phyloP scores from a whole-genome alignment of 1,140 invertebrate species.

The Diabrotica virgifera region DNA sequence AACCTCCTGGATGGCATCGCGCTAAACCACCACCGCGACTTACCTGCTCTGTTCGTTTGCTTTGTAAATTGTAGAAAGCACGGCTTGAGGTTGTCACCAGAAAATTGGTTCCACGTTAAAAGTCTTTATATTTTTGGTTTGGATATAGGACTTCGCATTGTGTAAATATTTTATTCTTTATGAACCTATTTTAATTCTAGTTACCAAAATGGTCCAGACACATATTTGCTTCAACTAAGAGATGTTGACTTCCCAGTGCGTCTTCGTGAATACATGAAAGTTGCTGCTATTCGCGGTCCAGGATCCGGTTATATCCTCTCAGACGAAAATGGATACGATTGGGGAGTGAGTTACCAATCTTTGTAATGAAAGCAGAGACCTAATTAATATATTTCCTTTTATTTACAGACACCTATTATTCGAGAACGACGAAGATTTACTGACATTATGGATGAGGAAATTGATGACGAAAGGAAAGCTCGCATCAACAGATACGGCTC shows the following conservation, averaged over 20 bases:
- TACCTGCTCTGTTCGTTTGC: too few species aligned
- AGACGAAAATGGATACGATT: conserved; percentile 70
- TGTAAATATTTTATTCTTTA: too few species aligned
- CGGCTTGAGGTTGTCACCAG: too few species aligned
- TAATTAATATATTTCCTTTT: neutral
- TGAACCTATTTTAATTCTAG: conserved; percentile 53
- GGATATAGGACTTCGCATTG: too few species aligned
- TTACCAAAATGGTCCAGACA: conserved; percentile 94
- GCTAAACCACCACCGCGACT: too few species aligned
- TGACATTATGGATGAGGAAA: conserved; percentile 95
- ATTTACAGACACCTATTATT: conserved; percentile 74
- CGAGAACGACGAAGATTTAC: conserved; percentile 86
- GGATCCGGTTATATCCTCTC: conserved; percentile 61
- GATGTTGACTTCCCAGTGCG: conserved; percentile 91
- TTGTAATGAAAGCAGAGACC: neutral
- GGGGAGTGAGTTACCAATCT: conserved; percentile 59
- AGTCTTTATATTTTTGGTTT: too few species aligned
- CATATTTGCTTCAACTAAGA: conserved; percentile 87
- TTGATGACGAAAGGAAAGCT: conserved; percentile 82
- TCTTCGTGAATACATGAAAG: conserved; percentile 89
- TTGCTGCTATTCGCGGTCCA: conserved; percentile 72
- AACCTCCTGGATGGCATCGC: too few species aligned
- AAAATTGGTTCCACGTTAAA: too few species aligned
- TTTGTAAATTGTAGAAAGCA: too few species aligned
- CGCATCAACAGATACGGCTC: conserved; percentile 75